These are phyloP conservation scores for Caenorhabditis doughertyi DNA, from an alignment of 2,888 invertebrate species.

Conservation along the genomic window DNA sequence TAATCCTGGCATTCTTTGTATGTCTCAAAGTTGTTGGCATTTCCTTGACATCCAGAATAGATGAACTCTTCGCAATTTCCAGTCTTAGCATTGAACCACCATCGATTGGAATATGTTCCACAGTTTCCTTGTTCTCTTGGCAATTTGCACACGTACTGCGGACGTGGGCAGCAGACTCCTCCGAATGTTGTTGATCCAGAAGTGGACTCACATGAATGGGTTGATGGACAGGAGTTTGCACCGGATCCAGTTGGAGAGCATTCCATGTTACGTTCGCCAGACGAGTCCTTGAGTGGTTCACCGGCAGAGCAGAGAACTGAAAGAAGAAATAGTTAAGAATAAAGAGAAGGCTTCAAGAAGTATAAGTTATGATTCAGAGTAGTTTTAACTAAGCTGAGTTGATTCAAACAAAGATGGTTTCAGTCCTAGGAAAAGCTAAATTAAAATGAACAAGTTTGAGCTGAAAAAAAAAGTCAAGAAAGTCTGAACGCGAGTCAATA, in stretches of 20 bases:
- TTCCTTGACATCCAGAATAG: conserved; percentile 82
- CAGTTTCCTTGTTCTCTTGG: conserved; percentile 81
- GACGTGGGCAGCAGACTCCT: conserved; percentile 82
- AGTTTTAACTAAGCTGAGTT: no score
- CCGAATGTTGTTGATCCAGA: conserved; percentile 77
- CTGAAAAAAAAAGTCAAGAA: no score
- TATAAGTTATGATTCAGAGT: not conserved
- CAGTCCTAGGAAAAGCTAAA: no score
- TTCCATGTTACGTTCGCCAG: conserved; percentile 82
- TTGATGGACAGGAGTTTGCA: conserved; percentile 80
- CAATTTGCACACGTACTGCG: conserved; percentile 82
- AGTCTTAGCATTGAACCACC: conserved; percentile 83
- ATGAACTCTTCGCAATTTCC: conserved; percentile 83
- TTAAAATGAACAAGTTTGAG: no score
- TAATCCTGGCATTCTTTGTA: conserved; percentile 82
- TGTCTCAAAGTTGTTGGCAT: conserved; percentile 82
- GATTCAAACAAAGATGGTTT: no score
- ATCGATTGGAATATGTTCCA: conserved; percentile 81
- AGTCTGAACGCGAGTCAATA: no score
- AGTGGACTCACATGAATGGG: conserved; percentile 82
- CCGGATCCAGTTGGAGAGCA: conserved; percentile 82
- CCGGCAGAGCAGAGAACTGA: conserved; percentile 82
- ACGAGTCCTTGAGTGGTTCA: conserved; percentile 82
- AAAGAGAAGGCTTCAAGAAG: no score
- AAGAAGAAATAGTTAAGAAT: no score